Evolutionary conservation across 1,140 invertebrate genomes (phyloP).

Genomic region (Diploscapter pachys): DNA sequence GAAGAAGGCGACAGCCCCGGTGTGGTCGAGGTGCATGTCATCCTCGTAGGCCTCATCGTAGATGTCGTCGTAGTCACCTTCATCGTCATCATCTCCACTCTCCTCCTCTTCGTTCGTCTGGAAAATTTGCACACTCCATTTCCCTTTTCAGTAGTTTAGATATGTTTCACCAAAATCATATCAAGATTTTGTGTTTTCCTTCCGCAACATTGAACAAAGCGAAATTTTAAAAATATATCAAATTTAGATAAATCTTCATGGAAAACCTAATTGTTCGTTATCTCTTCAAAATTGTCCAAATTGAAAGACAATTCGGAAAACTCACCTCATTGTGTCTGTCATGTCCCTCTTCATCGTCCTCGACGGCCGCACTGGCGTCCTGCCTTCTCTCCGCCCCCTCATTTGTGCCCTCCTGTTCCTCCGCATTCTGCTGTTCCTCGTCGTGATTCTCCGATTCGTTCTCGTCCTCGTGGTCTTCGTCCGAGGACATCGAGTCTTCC

Average conservation of each 20-base stretch:
- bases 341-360: slow-evolving; percentile 25
- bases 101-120: slow-evolving; percentile 37
- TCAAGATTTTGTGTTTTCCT: no score
- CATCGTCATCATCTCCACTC: slow-evolving; percentile 31
- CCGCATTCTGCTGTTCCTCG: slow-evolving; percentile 37
- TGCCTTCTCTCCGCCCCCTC: background rate
- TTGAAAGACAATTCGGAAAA: no score
- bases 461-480: slow-evolving; percentile 2
- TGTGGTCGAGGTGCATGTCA: background rate
- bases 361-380: background rate
- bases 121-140: no score
- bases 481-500: slow-evolving; percentile 4
- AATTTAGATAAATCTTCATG: no score
- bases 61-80: slow-evolving; percentile 26
- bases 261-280: no score
- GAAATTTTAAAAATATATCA: no score
- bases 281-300: no score
- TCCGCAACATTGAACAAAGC: no score
- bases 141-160: no score
- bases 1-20: background rate
- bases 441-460: slow-evolving; percentile 2
- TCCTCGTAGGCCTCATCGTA: slow-evolving; percentile 25
- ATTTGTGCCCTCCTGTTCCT: slow-evolving; percentile 32
- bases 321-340: background rate
- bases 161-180: no score